Evolutionary conservation across 1,140 invertebrate genomes (phyloP).

Genomic region (Micrasema longulum): DNA sequence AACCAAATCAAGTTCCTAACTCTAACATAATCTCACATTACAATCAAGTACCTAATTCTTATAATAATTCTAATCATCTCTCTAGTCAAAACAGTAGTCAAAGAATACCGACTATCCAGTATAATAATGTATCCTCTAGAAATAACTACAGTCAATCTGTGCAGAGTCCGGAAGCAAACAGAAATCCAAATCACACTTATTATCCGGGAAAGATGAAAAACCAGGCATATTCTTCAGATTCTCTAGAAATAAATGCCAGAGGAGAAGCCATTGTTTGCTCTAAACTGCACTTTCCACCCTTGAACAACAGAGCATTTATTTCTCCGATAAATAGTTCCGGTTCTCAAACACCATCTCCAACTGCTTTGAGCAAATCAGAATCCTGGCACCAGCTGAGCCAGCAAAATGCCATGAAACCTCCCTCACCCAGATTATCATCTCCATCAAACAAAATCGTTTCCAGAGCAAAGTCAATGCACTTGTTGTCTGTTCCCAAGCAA

Average conservation of each 20-base stretch:
- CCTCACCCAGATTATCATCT: constrained; percentile 59
- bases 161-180: constrained; percentile 11
- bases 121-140: constrained; percentile 41
- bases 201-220: constrained; percentile 41
- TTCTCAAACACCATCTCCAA: constrained; percentile 60
- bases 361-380: constrained; percentile 78
- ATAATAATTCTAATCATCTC: constrained; percentile 12
- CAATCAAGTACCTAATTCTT: constrained; percentile 26
- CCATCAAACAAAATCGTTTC: constrained; percentile 63
- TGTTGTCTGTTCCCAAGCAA: constrained; percentile 77
- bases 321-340: constrained; percentile 58
- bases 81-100: constrained; percentile 3
- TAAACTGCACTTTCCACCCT: constrained; percentile 61
- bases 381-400: constrained; percentile 84
- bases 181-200: constrained; percentile 12
- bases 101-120: constrained; percentile 46
- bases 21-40: constrained; percentile 3
- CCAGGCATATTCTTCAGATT: constrained; percentile 55
- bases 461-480: constrained; percentile 79
- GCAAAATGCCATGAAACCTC: constrained; percentile 57
- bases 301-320: constrained; percentile 54
- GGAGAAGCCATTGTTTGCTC: constrained; percentile 63
- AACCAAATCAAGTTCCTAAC: constrained; percentile 9
- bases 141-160: constrained; percentile 32
- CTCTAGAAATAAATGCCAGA: constrained; percentile 59